Base-by-base conservation (phyloP, 2,797 vertebrate genomes). In the Pteropus rufus region DNA sequence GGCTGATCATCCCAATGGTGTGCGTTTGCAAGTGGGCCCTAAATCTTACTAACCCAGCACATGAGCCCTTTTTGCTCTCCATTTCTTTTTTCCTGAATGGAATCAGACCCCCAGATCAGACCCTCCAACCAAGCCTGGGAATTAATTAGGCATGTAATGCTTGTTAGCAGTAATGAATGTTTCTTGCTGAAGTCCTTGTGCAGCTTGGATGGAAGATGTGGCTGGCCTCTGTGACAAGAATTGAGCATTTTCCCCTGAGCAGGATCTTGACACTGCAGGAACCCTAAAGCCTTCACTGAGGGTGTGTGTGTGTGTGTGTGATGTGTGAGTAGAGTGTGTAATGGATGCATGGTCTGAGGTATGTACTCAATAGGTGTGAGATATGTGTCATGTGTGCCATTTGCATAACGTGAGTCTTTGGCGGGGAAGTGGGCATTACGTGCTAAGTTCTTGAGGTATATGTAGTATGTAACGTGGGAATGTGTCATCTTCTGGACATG, bases 71-170 rank as follows among this genome's bases (percentile, higher is more conserved):
- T 89, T 23, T 58, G 44, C 65, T 75, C 62, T 44, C 24, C 26
- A 3, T 60, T 96, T 84, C 81, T 65, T 86, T 90, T 73, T 80
- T 39, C 94, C 94, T 85, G 93, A 92, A 82, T 97, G 93, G 84
- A 95, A 90, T 89, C 81, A 84, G 96, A 58, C 46, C 91, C 89
- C 31, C 2, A 67, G 88, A 95, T 94, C 85, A 92, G 79, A 60
- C 94, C 96, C 97, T 98, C 96, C 96, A 93, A 86, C 93, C 96
- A 84, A 97, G 96, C 93, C 91, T 89, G 96, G 97, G 98, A 98
- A 92, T 98, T 98, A 98, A 98, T 98, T 97, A 97, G 92, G 39
- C 95, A 65, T 97, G 97, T 95, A 93, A 97, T 97, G 97, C 95
- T 96, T 96, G 16, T 98, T 95, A 89, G 87, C 94, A 92, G 41